A percentile compares a stretch with the other conserved stretches of the same genome.
Evolutionary conservation across 2,113 vertebrate species (phyloP).

Genomic region (Corythaeola cristata): DNA sequence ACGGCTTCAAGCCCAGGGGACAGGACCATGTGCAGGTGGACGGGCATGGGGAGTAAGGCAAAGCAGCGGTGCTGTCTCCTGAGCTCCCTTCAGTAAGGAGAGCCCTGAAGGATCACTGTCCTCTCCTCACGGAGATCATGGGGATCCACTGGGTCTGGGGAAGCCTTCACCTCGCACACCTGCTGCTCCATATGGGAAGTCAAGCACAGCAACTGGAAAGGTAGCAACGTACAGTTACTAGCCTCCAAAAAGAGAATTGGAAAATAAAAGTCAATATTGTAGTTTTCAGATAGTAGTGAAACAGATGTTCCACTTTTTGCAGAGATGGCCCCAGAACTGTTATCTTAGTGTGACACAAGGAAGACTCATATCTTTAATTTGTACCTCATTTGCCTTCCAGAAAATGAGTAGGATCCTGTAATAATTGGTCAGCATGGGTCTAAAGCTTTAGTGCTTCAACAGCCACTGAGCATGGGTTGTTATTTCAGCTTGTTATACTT

Average conservation of each 20-base stretch:
- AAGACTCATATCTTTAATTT: background rate
- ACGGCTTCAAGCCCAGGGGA: background rate
- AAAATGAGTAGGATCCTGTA: background rate
- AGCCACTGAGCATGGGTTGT: background rate
- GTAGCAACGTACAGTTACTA: background rate
- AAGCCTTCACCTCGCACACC: background rate
- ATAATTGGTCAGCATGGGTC: background rate
- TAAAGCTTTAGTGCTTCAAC: background rate
- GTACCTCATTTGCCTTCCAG: background rate
- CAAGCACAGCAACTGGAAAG: background rate
- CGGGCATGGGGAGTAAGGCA: background rate
- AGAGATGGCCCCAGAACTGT: background rate
- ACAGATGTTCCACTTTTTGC: background rate
- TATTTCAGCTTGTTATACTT: background rate
- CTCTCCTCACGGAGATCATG: fast-evolving
- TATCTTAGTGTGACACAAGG: background rate
- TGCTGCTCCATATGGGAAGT: background rate
- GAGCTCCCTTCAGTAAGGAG: background rate
- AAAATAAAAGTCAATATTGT: background rate
- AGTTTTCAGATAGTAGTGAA: background rate
- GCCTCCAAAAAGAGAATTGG: background rate
- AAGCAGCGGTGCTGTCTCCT: background rate
- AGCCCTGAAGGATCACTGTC: background rate
- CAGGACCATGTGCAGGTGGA: background rate
- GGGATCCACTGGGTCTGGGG: background rate